Base-by-base conservation (phyloP, 2,113 vertebrate species). In the Atractosteus spatula region DNA sequence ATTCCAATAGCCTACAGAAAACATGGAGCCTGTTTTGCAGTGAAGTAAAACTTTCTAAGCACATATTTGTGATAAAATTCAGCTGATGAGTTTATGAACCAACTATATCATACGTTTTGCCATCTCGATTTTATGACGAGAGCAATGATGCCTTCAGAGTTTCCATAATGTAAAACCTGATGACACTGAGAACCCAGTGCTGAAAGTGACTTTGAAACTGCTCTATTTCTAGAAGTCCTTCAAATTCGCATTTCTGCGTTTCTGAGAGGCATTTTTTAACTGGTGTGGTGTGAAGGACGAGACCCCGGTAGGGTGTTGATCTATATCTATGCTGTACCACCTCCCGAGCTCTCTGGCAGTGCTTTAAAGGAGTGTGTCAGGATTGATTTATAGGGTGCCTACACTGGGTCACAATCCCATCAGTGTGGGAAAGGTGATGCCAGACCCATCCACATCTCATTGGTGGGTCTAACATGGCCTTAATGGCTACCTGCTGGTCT, bases 401-500 rank as follows among this genome's bases (percentile, higher is more conserved):
- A 13, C 16, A 41, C 42, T 17, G 51, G 44, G 66, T 45, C 41
- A 16, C 6, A 45, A 3, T 11, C 66, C 66, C 66, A 12, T 3
- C 66, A n/a, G 29, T 29, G 29, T 29, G 1, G 29, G 29, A 29
- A 29, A 29, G 29, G 29, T 29, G 29, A 29, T 29, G 29, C 29
- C 29, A 41, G 12, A 65, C 5, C 62, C 41, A 29, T 41, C 57
- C n/a, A 16, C 14, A n/a, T 16, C 57, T 59, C 57, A 59, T 59
- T 59, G 62, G 62, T 10, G 41, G 41, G 62, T 12, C 6, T 4
- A 65, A 29, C 10, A 8, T 12, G 17, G 62, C 41, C 10, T n/a
- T 65, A 65, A 65, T 65, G 62, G 62, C 62, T 65, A 29, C 62
- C 62, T 41, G 62, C 62, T 65, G 62, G 62, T 65, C 7, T 43